These are phyloP conservation scores for Pseudolaguvia tuberculata DNA, from an alignment of 2,113 vertebrate genomes.

Conservation along the genomic window DNA sequence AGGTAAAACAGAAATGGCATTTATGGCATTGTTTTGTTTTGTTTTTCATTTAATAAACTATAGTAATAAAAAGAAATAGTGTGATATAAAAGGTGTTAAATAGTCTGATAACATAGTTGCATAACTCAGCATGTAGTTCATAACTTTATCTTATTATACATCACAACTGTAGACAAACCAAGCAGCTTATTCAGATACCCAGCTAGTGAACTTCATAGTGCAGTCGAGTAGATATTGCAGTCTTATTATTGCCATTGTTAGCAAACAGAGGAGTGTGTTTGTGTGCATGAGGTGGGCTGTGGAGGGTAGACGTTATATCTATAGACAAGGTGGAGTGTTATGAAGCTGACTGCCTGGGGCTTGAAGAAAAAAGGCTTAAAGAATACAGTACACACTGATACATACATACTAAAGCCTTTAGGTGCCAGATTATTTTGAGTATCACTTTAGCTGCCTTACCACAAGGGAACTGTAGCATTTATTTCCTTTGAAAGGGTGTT, in stretches of 20 bases:
- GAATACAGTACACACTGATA: not conserved
- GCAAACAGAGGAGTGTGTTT: not conserved
- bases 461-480: not conserved
- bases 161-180: not conserved
- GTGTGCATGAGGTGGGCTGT: no score
- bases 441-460: not conserved
- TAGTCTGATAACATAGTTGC: no score
- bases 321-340: not conserved
- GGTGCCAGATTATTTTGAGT: not conserved
- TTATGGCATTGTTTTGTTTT: no score
- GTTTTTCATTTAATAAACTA: no score
- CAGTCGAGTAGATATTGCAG: conserved; percentile 1
- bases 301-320: not conserved
- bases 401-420: not conserved
- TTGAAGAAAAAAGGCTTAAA: not conserved
- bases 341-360: not conserved
- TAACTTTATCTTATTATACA: not conserved
- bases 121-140: no score
- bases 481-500: not conserved
- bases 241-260: not conserved
- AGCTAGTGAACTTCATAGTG: not conserved
- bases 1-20: no score
- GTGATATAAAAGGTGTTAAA: no score
- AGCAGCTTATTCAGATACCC: not conserved
- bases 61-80: no score